Evolutionary conservation across 2,797 vertebrate genomes (phyloP), one percentile per base, ranked within the genome.

Genomic region (Setipinna tenuifilis): DNA sequence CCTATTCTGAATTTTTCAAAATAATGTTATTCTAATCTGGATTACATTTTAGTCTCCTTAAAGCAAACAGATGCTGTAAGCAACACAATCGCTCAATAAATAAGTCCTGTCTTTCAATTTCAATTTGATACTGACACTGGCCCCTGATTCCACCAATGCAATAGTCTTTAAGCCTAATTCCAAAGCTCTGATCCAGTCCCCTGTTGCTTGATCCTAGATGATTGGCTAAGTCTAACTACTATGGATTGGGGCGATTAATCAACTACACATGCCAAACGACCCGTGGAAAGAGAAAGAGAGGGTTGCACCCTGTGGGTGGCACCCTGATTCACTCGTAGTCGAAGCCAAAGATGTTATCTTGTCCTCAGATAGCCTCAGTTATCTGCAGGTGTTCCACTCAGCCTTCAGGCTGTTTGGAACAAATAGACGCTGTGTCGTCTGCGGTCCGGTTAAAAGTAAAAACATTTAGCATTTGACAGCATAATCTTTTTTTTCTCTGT

Each of bases 161-260:
- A 84, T 50, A 35, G 46, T 54, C 71, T 54, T 71, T 12, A 71
- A 3, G 21, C 17, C 65, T 58, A 78, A 84, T 57, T 78, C 83
- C 16, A 46, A 46, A 58, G 54, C 62, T 54, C 83, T 57, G 68
- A 84, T 41, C 48, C 48, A 84, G 65, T 84, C 65, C 78, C 83
- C 83, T 31, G 83, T 68, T 78, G 65, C 48, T 75, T 41, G 83
- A 84, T 78, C 65, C 68, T 54, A 17, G 48, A 78, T 84, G 83
- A 84, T 54, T 44, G 54, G 83, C 46, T 84, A 84, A 84, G 83
- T 75, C 48, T 75, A 19, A 46, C 65, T 48, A 68, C 28, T 57
- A 31, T 50, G 28, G 83, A 71, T 50, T 46, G 7, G 25, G 54
- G 46, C 46, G 62, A 71, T 75, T 75, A 84, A 75, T 84, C 83